phyloP scores from a whole-genome alignment of 2,888 invertebrate species.

The Oscheius sp. region DNA sequence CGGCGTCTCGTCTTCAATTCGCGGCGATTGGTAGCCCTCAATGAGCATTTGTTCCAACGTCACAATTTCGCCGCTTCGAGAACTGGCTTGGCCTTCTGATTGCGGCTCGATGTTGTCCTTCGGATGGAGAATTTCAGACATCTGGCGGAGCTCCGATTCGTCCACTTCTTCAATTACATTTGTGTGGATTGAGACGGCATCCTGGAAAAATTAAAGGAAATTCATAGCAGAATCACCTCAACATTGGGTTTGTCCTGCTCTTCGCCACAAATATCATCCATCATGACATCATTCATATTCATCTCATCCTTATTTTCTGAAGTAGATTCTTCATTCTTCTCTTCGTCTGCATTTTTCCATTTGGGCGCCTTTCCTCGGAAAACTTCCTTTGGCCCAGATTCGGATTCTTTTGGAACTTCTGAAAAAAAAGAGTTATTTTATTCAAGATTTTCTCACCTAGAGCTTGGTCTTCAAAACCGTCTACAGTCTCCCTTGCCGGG shows the following conservation, averaged over 20 bases:
- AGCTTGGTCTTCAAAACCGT: constrained; percentile 9
- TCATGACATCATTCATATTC: constrained; percentile 26
- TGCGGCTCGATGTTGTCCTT: not conserved
- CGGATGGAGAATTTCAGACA: constrained; percentile 13
- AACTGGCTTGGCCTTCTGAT: not conserved
- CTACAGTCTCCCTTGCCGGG: constrained; percentile 24
- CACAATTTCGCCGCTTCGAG: constrained; percentile 7
- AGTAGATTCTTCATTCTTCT: not conserved
- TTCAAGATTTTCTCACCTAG: not conserved
- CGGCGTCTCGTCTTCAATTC: not conserved
- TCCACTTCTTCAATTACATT: constrained; percentile 29
- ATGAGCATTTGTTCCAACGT: not conserved
- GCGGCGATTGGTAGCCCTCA: not conserved
- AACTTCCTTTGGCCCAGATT: not conserved
- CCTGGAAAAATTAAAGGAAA: constrained; percentile 22
- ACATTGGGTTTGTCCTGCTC: constrained; percentile 15
- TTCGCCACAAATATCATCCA: constrained; percentile 22
- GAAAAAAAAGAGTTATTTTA: not conserved
- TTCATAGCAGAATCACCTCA: too few relatives aligned
- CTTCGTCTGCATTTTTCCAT: constrained; percentile 10
- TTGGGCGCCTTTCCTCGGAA: constrained; percentile 1
- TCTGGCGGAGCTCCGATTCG: constrained; percentile 23
- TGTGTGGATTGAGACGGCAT: constrained; percentile 21
- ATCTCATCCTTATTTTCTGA: constrained; percentile 5
- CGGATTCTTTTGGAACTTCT: constrained; percentile 5